Evolutionary conservation across 2,113 vertebrate genomes (phyloP).

Genomic region (Hylia prasina): DNA sequence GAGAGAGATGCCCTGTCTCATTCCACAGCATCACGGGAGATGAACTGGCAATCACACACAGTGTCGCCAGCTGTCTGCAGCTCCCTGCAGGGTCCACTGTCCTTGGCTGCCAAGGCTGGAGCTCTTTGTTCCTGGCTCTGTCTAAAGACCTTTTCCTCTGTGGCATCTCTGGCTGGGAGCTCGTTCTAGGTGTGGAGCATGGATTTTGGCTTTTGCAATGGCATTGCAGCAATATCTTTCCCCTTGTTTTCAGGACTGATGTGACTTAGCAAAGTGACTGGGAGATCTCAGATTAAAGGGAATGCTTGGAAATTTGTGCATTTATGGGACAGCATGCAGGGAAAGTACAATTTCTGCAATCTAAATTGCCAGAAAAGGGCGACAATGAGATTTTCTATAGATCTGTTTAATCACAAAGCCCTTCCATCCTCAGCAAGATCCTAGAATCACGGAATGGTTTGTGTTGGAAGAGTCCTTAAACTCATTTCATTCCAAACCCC

Average conservation of each 20-base stretch:
- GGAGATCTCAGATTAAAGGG: not conserved
- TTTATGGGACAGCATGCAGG: not conserved
- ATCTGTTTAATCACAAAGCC: not conserved
- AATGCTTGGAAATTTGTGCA: not conserved
- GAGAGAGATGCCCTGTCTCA: not conserved
- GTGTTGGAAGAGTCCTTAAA: not conserved
- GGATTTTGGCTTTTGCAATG: not conserved
- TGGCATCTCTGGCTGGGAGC: not conserved
- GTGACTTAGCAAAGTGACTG: not conserved
- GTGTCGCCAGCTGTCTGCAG: not conserved
- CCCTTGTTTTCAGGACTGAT: not conserved
- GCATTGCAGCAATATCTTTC: not conserved
- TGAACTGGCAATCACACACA: conserved; percentile 1
- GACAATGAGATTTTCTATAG: not conserved
- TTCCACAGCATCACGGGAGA: not conserved
- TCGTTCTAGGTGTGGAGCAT: not conserved
- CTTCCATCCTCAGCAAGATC: not conserved
- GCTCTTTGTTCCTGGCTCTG: not conserved
- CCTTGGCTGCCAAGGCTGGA: not conserved
- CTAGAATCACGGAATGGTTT: not conserved
- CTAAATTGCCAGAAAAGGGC: not conserved
- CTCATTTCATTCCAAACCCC: not conserved
- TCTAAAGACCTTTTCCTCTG: not conserved
- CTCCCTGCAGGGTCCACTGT: not conserved
- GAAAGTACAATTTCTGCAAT: not conserved